phyloP scores from a whole-genome alignment of 1,140 invertebrate genomes.

The Aphaenogaster rudis region DNA sequence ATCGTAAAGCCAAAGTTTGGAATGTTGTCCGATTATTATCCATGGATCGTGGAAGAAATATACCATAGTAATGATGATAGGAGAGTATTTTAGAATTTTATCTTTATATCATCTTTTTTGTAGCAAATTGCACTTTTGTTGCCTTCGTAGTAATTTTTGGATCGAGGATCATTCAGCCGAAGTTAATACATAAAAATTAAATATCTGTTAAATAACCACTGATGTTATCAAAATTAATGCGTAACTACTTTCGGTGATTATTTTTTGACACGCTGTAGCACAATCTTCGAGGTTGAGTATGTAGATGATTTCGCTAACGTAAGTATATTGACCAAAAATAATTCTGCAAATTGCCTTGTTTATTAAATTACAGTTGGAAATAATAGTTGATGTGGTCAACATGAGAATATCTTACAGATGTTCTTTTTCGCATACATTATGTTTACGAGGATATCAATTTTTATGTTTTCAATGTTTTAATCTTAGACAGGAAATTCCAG shows the following conservation, averaged over 20 bases:
- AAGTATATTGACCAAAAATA: not conserved
- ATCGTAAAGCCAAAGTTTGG: constrained; percentile 70
- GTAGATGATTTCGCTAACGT: constrained; percentile 5
- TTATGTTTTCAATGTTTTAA: constrained; percentile 12
- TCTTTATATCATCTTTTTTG: constrained; percentile 31
- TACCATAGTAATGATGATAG: not conserved
- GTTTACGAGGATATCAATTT: constrained; percentile 7
- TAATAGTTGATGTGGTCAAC: not conserved
- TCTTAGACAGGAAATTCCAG: constrained; percentile 2
- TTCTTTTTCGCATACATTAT: not conserved
- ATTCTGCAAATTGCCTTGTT: not conserved
- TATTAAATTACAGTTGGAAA: not conserved
- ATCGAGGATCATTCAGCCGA: not conserved
- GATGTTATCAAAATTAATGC: not conserved
- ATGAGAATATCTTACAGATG: not conserved
- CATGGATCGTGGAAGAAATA: constrained; percentile 37
- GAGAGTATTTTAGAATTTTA: constrained; percentile 48
- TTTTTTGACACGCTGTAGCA: constrained; percentile 24
- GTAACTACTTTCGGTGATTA: not conserved
- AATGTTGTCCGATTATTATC: constrained; percentile 56
- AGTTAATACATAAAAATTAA: not conserved
- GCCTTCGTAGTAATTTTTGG: not conserved
- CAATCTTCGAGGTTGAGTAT: constrained; percentile 1
- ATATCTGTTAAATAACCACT: constrained; percentile 32
- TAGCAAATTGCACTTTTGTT: constrained; percentile 49